Base-by-base conservation (phyloP, 2,888 invertebrate species). In the Mamestra brassicae region DNA sequence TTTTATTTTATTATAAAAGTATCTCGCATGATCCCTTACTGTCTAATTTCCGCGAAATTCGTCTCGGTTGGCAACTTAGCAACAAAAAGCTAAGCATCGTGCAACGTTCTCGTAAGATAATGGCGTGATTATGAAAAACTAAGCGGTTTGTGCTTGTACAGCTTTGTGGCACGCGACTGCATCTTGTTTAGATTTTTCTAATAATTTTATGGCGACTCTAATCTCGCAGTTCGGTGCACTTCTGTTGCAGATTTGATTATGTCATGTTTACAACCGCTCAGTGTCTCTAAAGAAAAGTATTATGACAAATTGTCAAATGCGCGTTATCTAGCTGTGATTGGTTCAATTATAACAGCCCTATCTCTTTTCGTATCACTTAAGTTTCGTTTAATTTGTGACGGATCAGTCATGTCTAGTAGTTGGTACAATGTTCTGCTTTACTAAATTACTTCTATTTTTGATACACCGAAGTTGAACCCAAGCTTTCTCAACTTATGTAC, bases 1-100 rank as follows among this genome's bases (percentile, higher is more conserved):
- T 95, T 96, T 96, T 96, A 96, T 96, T 96, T 95, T 95, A 96
- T 91, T 90, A 89, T 88, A 85, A 94, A 92, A 91, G 90, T 91
- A 90, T 90, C 88, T 94, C 93, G 93, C 94, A 95, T 95, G 94
- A 93, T 93, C 85, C 90, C 90, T 89, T 92, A 93, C 92, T 91
- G 90, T 91, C 92, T 92, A 92, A 93, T 92, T 96, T 96, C 96
- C 93, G 90, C 93, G 96, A 96, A 96, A 91, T 91, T 82, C 92
- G 95, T 94, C 95, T 93, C 85, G 94, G 86, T 86, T 84, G 83
- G 87, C 83, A 87, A 83, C 76, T 85, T 88, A 84, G 84, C 82
- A 85, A 87, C 85, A 89, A 89, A 91, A 91, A 90, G 70, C 85
- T 82, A 82, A 87, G 77, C 83, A 88, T 88, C 89, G 84, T 86